These are phyloP conservation scores for Mandrillus leucophaeus DNA, from an alignment of 2,113 vertebrate genomes.

Conservation along the genomic window DNA sequence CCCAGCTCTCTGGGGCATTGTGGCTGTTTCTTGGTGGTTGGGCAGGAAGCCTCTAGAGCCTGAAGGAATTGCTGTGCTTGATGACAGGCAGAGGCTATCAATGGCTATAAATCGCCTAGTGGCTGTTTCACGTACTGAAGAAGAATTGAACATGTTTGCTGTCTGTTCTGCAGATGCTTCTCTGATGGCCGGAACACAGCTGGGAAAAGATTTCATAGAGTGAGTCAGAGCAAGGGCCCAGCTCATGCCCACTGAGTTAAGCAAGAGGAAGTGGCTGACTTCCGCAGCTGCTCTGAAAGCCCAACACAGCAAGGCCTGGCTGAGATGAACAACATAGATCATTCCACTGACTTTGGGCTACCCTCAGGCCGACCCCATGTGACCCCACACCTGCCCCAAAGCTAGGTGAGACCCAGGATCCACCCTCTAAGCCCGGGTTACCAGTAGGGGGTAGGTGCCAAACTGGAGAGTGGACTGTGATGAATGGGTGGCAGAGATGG, in stretches of 20 bases:
- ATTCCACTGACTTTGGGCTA: not conserved
- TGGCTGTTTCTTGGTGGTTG: conserved; percentile 56
- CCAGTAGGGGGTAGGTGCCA: not conserved
- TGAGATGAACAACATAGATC: not conserved
- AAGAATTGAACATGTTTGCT: not conserved
- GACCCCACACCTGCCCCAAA: not conserved
- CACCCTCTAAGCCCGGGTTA: not conserved
- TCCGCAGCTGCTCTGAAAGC: not conserved
- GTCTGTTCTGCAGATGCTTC: not conserved
- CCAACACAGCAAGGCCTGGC: not conserved
- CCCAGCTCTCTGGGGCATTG: conserved; percentile 7
- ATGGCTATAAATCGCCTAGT: not conserved
- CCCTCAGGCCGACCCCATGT: not conserved
- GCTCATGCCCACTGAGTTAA: not conserved
- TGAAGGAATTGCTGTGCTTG: conserved; percentile 10
- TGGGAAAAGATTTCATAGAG: not conserved
- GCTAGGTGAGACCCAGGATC: fast-evolving
- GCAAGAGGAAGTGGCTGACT: not conserved
- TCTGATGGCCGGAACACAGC: not conserved
- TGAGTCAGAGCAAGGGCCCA: not conserved
- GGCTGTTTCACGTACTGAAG: not conserved
- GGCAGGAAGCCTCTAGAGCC: conserved; percentile 56
- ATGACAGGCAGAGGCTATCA: conserved; percentile 34
- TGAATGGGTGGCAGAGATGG: too few species aligned
- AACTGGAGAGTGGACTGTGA: fast-evolving